Evolutionary conservation across 2,888 invertebrate genomes (phyloP).

Genomic region (Eretmocerus hayati): DNA sequence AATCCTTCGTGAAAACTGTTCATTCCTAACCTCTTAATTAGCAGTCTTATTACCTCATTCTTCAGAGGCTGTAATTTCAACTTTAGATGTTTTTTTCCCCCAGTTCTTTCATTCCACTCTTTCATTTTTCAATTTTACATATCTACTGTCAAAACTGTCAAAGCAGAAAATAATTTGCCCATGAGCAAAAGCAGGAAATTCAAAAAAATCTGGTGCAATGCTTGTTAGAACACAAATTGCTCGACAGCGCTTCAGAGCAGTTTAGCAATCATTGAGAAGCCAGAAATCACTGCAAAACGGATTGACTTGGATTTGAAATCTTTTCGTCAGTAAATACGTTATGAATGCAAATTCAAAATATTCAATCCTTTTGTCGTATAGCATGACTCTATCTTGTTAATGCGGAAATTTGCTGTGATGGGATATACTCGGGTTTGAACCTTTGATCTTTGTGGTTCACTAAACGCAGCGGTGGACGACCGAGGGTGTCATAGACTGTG

Average conservation of each 20-base stretch:
- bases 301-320: not conserved
- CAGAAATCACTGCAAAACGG: slow-evolving; percentile 4
- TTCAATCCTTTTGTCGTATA: not conserved
- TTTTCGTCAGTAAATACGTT: slow-evolving; percentile 1
- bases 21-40: too few species aligned
- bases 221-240: not conserved
- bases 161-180: too few species aligned
- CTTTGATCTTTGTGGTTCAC: slow-evolving; percentile 12
- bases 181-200: too few species aligned
- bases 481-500: not conserved
- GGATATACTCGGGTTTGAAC: slow-evolving; percentile 8
- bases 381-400: slow-evolving; percentile 11
- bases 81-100: too few species aligned
- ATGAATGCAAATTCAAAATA: slow-evolving; percentile 16
- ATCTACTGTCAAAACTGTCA: too few species aligned
- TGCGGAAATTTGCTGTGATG: slow-evolving; percentile 6
- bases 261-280: not conserved
- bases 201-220: not conserved
- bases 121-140: too few species aligned
- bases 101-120: too few species aligned
- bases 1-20: too few species aligned
- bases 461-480: not conserved
- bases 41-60: too few species aligned
- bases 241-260: not conserved
- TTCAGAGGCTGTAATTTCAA: too few species aligned